phyloP scores from a whole-genome alignment of 2,797 vertebrate species.

The Pipistrellus pygmaeus region DNA sequence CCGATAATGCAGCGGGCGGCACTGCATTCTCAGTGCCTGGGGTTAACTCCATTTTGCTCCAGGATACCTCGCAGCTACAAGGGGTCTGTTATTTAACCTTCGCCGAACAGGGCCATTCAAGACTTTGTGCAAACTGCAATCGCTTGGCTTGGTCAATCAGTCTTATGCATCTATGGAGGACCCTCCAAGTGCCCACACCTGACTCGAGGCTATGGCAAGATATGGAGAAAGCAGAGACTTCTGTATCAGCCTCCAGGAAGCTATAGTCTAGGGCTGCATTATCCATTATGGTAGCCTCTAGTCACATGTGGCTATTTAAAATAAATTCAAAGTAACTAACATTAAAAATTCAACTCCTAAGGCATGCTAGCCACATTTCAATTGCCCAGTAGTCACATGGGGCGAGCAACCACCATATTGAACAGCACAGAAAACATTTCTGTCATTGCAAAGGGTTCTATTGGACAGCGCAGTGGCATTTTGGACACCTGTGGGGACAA shows the following conservation, averaged over 20 bases:
- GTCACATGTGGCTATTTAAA: not conserved
- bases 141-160: too few relatives aligned
- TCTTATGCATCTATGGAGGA: not conserved
- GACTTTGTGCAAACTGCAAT: not conserved
- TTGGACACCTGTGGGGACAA: not conserved
- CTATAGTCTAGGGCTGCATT: not conserved
- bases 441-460: not conserved
- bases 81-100: not conserved
- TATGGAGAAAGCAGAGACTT: not conserved
- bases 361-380: not conserved
- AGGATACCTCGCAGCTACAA: rapidly evolving
- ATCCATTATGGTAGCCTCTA: not conserved
- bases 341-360: constrained; percentile 15
- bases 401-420: not conserved
- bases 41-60: not conserved
- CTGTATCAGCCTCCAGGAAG: not conserved
- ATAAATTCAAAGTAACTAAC: constrained; percentile 3
- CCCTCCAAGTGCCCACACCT: not conserved
- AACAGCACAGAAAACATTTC: not conserved
- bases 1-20: not conserved
- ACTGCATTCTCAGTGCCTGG: rapidly evolving
- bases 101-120: not conserved
- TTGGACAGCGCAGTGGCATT: not conserved
- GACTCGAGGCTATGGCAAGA: not conserved
- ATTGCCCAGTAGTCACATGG: too few relatives aligned